Evolutionary conservation across 2,888 invertebrate species (phyloP).

Genomic region (Corbicula japonica): DNA sequence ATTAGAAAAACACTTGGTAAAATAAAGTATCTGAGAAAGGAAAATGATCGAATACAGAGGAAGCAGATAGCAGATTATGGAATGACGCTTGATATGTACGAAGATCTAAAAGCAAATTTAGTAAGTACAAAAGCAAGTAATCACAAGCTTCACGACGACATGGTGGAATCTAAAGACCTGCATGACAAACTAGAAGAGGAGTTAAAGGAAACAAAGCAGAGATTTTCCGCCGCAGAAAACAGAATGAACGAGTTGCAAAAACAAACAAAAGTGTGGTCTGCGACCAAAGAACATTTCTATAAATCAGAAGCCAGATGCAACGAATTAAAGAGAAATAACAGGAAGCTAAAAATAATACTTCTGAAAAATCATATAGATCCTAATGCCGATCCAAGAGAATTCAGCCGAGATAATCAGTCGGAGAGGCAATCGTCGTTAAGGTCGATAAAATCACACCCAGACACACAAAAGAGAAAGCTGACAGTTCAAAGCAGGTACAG

Average conservation of each 20-base stretch:
- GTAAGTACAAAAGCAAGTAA: slow-evolving; percentile 47
- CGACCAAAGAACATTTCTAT: slow-evolving; percentile 28
- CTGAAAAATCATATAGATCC: slow-evolving; percentile 58
- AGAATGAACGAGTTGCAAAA: slow-evolving; percentile 34
- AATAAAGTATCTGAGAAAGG: slow-evolving; percentile 43
- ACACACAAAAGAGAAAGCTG: slow-evolving; percentile 29
- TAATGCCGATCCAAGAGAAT: slow-evolving; percentile 38
- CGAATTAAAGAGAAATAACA: slow-evolving; percentile 35
- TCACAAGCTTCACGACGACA: slow-evolving; percentile 49
- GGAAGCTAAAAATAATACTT: slow-evolving; percentile 35
- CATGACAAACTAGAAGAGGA: slow-evolving; percentile 50
- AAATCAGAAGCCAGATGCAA: slow-evolving; percentile 43
- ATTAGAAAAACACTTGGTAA: slow-evolving; percentile 30
- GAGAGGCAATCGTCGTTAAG: slow-evolving; percentile 9
- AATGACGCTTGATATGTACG: slow-evolving; percentile 48
- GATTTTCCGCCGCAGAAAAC: slow-evolving; percentile 24
- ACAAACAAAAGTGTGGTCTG: slow-evolving; percentile 45
- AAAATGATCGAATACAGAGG: slow-evolving; percentile 52
- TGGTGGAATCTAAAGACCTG: slow-evolving; percentile 45
- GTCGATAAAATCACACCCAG: slow-evolving; percentile 3
- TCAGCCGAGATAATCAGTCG: slow-evolving; percentile 24
- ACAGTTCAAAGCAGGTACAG: slow-evolving; percentile 22
- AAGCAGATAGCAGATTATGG: slow-evolving; percentile 54
- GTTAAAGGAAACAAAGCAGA: slow-evolving; percentile 44
- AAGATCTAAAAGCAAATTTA: slow-evolving; percentile 30